Base-by-base conservation (phyloP, 2,888 invertebrate species). In the Lepidonotus clava region DNA sequence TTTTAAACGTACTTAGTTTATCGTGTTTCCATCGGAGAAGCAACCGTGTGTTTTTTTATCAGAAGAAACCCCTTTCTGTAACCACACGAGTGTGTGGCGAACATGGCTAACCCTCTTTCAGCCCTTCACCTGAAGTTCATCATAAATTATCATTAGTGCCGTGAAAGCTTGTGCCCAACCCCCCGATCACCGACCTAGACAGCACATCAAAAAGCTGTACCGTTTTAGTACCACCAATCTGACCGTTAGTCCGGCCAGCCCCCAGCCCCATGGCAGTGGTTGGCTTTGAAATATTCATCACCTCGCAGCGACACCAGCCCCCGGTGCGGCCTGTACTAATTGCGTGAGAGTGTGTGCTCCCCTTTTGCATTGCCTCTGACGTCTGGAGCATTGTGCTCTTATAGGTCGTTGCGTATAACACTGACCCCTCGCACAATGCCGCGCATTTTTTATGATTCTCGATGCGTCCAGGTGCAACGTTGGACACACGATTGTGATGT, bases 171-270 rank as follows among this genome's bases (percentile, higher is more conserved):
- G 11, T 28, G 28, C 24, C 28, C 28, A 61, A 61, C 61, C 61
- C 14, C 61, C 21, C 61, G 28, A 61, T n/a, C 61, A n/a, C 61
- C 24, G 61, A 24, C 28, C 28, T 61, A 61, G 28, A 1, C 61
- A 61, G 61, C 28, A 61, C 61, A 61, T 61, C 28, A 61, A 61
- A 46, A 61, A 61, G n/a, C 61, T n/a, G 61, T 32, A 18, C 11
- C 61, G 28, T 61, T 61, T 61, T 61, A 61, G 61, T 61, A 28
- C 28, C 24, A 71, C 71, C 71, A 71, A 34, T 71, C 24, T 71
- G 71, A 71, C 71, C 71, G 71, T 38, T 71, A 38, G 71, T 71
- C 71, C 36, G 38, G 71, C 71, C 71, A 71, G 61, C 61, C 61
- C 61, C 11, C 61, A 61, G 61, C 61, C n/a, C n/a, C n/a, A n/a